phyloP scores from a whole-genome alignment of 2,113 vertebrate genomes.

The Psilopogon haemacephalus region DNA sequence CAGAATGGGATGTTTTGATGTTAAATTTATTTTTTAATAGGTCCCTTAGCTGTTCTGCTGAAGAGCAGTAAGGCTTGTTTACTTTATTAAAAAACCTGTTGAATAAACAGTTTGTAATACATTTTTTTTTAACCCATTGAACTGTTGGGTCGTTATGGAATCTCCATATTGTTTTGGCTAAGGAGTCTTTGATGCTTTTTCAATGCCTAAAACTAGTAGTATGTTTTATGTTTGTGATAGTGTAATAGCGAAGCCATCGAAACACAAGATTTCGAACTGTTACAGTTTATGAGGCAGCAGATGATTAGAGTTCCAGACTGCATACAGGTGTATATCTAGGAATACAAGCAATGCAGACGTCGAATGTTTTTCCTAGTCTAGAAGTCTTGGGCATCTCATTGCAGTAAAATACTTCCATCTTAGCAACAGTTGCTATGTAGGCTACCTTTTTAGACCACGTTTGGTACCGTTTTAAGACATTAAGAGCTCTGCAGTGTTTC shows the following conservation, averaged over 20 bases:
- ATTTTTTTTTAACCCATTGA: neutral
- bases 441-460: neutral
- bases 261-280: neutral
- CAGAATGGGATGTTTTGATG: neutral
- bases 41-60: neutral
- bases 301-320: neutral
- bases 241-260: neutral
- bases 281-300: neutral
- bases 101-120: accelerated
- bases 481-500: constrained; percentile 24
- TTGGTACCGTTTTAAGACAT: neutral
- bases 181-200: neutral
- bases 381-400: neutral
- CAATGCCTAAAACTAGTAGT: neutral
- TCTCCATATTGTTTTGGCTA: neutral
- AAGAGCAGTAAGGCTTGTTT: neutral
- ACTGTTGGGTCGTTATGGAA: neutral
- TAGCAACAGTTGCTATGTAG: constrained; percentile 63
- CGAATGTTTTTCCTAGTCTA: neutral
- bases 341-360: neutral
- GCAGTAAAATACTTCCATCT: neutral
- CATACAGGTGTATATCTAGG: neutral
- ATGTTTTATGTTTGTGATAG: neutral
- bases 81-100: neutral
- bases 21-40: neutral